Evolutionary conservation across 2,888 invertebrate species (phyloP).

Genomic region (Drosophila macrothrix): DNA sequence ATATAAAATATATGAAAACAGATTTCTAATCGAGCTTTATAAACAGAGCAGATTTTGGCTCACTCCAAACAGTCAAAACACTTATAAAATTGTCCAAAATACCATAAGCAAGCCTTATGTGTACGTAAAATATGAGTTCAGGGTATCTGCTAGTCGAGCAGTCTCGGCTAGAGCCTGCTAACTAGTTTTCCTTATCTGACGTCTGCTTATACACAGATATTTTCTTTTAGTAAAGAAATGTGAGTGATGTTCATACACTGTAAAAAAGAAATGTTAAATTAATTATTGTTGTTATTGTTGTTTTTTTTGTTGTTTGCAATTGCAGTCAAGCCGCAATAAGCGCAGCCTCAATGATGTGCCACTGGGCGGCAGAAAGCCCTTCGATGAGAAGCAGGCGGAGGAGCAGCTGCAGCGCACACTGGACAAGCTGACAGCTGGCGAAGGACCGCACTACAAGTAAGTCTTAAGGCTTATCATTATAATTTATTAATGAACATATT

Average conservation of each 20-base stretch:
- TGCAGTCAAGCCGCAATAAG: slow-evolving; percentile 60
- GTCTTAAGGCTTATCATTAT: neutral
- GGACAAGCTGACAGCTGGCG: slow-evolving; percentile 73
- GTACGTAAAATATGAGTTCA: neutral
- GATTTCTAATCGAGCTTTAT: neutral
- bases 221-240: neutral
- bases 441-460: slow-evolving; percentile 81
- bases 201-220: too few relatives aligned
- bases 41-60: neutral
- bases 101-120: neutral
- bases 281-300: neutral
- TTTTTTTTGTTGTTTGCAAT: neutral
- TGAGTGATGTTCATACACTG: neutral
- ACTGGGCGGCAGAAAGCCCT: slow-evolving; percentile 50
- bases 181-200: too few relatives aligned
- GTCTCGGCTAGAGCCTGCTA: too few relatives aligned
- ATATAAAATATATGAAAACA: too few relatives aligned
- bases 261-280: neutral
- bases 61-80: neutral
- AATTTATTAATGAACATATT: neutral
- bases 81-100: too few relatives aligned
- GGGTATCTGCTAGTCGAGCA: too few relatives aligned
- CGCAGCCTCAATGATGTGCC: slow-evolving; percentile 58
- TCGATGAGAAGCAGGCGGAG: slow-evolving; percentile 67
- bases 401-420: slow-evolving; percentile 68